Evolutionary conservation across 2,888 invertebrate species (phyloP), one percentile per base, ranked within the genome.

Genomic region (Rapana venosa): DNA sequence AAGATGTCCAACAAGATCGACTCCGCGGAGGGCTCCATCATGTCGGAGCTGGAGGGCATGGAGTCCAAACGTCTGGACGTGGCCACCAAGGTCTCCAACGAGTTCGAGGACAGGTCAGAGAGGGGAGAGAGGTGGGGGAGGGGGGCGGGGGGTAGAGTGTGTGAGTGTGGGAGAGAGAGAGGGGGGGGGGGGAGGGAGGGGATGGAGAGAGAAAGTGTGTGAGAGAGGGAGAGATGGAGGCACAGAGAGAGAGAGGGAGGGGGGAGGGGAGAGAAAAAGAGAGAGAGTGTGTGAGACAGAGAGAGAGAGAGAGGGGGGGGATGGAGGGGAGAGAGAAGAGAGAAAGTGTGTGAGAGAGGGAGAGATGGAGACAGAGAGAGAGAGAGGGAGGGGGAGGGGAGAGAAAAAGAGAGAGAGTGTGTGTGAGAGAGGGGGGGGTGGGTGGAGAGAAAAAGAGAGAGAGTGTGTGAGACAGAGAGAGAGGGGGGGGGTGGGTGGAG

Each of bases 271-370:
- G 47, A 47, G 47, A 8, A 8, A 47, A 8, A 8, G 96, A 96
- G 91, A 95, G 96, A n/a, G 95, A 96, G 90, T 96, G 90, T 96
- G 96, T 94, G 96, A 96, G 96, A 96, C 93, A 95, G 95, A 96
- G 96, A 89, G 56, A 26, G 13, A 13, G 8, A 47, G 79, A 35
- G 22, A 8, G 77, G 30, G 32, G 5, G 11, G 81, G 36, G 26
- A 13, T 0, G 35, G 81, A 5, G 32, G 36, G 20, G 32, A 13
- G 74, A 30, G 47, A n/a, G 30, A n/a, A 30, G 20, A 66, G 66
- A 66, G 66, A 47, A 8, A 8, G 47, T 5, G 47, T 2, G 47
- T 5, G 47, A 47, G 47, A 47, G 47, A 47, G 47, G 47, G 47
- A 47, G 47, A 8, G 47, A 47, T 2, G 47, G 47, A 47, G 47